phyloP scores from a whole-genome alignment of 2,797 vertebrate species.

The Micromesistius poutassou region DNA sequence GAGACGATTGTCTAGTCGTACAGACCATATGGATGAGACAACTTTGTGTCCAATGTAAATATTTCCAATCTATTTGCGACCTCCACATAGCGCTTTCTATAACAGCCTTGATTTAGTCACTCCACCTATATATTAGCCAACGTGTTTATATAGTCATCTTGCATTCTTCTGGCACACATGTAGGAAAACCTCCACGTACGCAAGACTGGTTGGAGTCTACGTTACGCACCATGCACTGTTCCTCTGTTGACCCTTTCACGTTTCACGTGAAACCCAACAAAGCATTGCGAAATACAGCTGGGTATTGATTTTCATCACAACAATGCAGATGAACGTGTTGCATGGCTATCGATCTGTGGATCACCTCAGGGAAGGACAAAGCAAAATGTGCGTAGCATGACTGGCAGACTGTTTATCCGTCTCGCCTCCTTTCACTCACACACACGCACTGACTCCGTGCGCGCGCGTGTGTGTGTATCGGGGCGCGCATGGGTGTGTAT shows the following conservation, averaged over 20 bases:
- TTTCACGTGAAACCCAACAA: not conserved
- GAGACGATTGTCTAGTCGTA: conserved; percentile 41
- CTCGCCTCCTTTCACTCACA: not conserved
- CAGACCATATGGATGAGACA: conserved; percentile 40
- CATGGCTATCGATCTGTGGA: not conserved
- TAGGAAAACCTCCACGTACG: conserved; percentile 54
- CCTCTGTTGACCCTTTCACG: not conserved
- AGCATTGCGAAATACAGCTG: not conserved
- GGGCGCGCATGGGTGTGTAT: not conserved
- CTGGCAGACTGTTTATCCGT: conserved; percentile 7
- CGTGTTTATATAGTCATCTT: not conserved
- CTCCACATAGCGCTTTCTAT: not conserved
- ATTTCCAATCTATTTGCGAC: conserved; percentile 26
- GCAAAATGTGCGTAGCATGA: not conserved
- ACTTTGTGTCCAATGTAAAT: conserved; percentile 55
- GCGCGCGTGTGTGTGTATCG: conserved; percentile 3
- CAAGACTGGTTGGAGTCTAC: conserved; percentile 35
- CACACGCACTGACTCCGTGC: not conserved
- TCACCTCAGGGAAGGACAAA: not conserved
- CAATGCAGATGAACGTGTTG: not conserved
- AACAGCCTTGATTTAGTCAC: not conserved
- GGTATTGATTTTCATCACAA: not conserved
- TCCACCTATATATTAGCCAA: not conserved
- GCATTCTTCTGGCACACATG: not conserved
- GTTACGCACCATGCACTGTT: conserved; percentile 56